Base-by-base conservation (phyloP, 2,797 vertebrate species). In the Pseudochaenichthys georgianus region DNA sequence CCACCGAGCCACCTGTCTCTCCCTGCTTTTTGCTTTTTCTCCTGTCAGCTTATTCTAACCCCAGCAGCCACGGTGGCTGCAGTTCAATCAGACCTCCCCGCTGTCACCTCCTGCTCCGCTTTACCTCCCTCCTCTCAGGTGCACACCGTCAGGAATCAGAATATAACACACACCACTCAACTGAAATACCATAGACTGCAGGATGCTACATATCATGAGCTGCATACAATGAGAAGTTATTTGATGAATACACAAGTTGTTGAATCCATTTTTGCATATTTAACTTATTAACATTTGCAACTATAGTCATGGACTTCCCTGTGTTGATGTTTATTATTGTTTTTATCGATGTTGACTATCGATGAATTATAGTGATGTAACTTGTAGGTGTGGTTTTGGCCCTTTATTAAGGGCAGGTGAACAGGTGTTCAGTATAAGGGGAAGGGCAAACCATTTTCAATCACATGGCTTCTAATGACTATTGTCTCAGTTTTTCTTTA, bases 61-160 rank as follows among this genome's bases (percentile, higher is more conserved):
- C 97, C 97, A 82, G 95, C 97, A 13, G 96, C 97, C 89, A 96
- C 96, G 82, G 96, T 97, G 92, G 95, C 96, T 90, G 94, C 97
- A 87, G 96, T 97, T 88, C 97, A 96, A 85, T 96, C 97, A 91
- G 97, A 98, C 92, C 95, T 97, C 88, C 96, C 97, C 84, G 94
- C 96, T 90, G 95, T 97, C 86, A 96, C 96, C 55, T 95, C 96
- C 60, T 94, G 95, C 89, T 96, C 96, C 81, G 96, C 96, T 93
- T 95, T 96, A 88, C 94, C 96, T 88, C 91, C 95, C 91, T 95
- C 96, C 92, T 95, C 96, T 95, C 96, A 98, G 97, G 97, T 98
- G 88, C 58, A 69, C 55, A 70, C 87, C 48, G 11, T 52, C 46
- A 48, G 21, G 19, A 54, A 72, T 53, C 43, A 61, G 5, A 58